Percentiles rank a stretch among this genome's conserved stretches.
phyloP scores from a whole-genome alignment of 2,888 invertebrate genomes.

The Drosophila borborema region DNA sequence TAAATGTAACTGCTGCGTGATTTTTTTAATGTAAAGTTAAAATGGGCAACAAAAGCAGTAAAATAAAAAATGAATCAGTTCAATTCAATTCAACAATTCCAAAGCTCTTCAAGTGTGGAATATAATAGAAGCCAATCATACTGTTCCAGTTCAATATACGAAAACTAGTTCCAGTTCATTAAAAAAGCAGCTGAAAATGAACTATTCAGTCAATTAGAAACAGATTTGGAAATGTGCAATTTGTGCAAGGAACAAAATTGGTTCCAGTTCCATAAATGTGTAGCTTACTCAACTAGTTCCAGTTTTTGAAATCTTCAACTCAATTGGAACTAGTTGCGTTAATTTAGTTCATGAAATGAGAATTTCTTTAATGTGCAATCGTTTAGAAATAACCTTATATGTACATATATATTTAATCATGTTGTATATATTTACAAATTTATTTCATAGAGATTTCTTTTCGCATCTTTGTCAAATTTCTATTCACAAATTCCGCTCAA shows the following conservation, averaged over 20 bases:
- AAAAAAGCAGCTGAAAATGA: background rate
- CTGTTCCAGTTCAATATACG: background rate
- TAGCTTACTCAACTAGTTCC: too few relatives aligned
- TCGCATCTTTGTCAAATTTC: background rate
- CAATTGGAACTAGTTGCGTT: background rate
- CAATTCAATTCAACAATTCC: too few relatives aligned
- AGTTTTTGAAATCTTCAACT: background rate
- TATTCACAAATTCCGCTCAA: background rate
- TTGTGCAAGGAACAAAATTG: too few relatives aligned
- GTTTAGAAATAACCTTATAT: background rate
- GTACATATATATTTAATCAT: too few relatives aligned
- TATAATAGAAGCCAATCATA: background rate
- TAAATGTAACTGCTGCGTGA: background rate
- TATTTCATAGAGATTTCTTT: background rate
- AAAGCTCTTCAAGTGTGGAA: background rate
- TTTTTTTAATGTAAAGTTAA: too few relatives aligned
- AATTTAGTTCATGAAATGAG: too few relatives aligned
- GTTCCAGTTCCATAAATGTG: background rate
- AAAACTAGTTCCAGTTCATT: background rate
- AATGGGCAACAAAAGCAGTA: too few relatives aligned
- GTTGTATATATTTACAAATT: background rate
- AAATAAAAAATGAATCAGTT: too few relatives aligned
- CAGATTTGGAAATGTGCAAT: too few relatives aligned
- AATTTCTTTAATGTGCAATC: background rate
- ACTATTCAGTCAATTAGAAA: background rate